phyloP scores from a whole-genome alignment of 2,888 invertebrate species.

The Helobdella robusta region DNA sequence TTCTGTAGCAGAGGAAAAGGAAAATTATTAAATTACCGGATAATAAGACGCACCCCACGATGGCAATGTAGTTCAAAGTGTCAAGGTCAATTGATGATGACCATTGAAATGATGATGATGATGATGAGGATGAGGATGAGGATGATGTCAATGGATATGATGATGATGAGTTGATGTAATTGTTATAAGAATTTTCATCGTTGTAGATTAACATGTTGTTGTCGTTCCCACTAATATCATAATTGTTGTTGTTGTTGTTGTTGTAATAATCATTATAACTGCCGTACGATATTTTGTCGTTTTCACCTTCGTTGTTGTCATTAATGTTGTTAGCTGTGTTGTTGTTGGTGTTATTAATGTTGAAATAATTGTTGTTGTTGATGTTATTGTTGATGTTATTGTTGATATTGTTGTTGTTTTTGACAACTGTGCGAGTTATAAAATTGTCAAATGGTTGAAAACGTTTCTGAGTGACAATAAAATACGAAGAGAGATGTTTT shows the following conservation, averaged over 20 bases:
- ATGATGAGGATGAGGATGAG: neutral
- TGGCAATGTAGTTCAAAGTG: slow-evolving; percentile 19
- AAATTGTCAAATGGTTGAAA: too few relatives aligned
- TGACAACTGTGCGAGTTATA: too few relatives aligned
- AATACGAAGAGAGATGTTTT: too few relatives aligned
- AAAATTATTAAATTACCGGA: slow-evolving; percentile 11
- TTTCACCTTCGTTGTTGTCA: too few relatives aligned
- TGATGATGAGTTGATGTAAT: neutral
- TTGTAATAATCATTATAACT: neutral
- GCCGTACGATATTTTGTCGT: too few relatives aligned
- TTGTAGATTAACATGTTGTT: neutral
- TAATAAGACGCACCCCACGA: slow-evolving; percentile 15
- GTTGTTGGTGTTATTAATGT: too few relatives aligned
- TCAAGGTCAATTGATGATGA: slow-evolving; percentile 4
- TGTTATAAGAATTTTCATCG: neutral
- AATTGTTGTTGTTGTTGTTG: neutral
- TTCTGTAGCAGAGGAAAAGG: slow-evolving; percentile 12
- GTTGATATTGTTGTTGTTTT: too few relatives aligned
- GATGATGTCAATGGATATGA: neutral
- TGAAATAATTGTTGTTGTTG: too few relatives aligned
- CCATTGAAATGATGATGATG: neutral
- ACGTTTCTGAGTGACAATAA: too few relatives aligned
- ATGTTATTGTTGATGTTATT: too few relatives aligned
- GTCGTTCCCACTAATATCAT: neutral
- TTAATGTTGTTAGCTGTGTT: too few relatives aligned